Evolutionary conservation across 2,888 invertebrate genomes (phyloP), one percentile per base, ranked within the genome.

Genomic region (Enoplolaimus lenunculus): DNA sequence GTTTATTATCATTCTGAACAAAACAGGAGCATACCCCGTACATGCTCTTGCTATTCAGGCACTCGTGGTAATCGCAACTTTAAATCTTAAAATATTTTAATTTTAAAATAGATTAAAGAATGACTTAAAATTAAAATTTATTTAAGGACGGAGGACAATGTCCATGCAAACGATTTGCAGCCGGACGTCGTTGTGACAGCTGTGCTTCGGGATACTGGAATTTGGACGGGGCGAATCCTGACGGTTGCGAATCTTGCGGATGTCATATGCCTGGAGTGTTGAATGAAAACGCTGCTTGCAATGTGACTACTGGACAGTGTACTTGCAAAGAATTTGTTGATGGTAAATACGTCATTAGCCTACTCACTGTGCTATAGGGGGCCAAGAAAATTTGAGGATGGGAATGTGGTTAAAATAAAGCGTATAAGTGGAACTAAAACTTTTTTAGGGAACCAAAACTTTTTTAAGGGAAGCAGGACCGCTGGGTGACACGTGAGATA

Each of bases 221-320:
- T 66, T 31, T 66, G 31, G 3, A 66, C 7, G 34, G 34, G 3
- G 34, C 7, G 13, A 34, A 66, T 31, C 30, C 67, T 21, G 67
- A 66, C n/a, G 67, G 29, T 7, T 66, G 67, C 67, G 30, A 66
- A 34, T 74, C 76, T 1, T 95, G 95, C 77, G 86, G 86, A 71
- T 95, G 95, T 82, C 86, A 88, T 79, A 84, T 84, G 0, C 80
- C 85, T 13, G 94, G 94, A 69, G 67, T 66, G 2, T 33, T 34
- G 34, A 66, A 66, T 34, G n/a, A 3, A n/a, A n/a, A 66, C n/a
- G 86, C 93, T 0, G 83, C 86, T 75, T 95, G 95, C 83, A 88
- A 90, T 81, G 82, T 87, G 0, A 82, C 83, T 64, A 86, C 86
- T 62, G 82, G 82, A 16, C 73, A 75, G 64, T 82, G 82, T 76